Conservation (phyloP, 2,113 vertebrate genomes). For the Centropus unirufus region DNA sequence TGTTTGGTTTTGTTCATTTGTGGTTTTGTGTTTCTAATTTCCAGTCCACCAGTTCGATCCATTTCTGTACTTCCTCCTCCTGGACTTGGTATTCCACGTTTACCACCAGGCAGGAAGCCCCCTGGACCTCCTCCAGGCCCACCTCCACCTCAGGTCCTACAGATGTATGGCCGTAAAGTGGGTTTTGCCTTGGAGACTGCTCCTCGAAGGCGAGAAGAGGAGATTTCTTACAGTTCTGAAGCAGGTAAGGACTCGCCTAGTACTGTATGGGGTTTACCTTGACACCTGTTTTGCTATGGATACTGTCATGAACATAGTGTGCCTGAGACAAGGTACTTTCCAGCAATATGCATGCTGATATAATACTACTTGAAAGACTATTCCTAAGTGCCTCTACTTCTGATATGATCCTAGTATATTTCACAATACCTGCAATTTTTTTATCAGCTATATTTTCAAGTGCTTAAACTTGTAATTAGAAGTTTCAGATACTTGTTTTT, state of each 20-base stretch:
- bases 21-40: neutral
- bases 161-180: slow-evolving; percentile 86
- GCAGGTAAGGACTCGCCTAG: slow-evolving; percentile 67
- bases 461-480: neutral
- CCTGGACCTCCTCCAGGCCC: slow-evolving; percentile 95
- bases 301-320: neutral
- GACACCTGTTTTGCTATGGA: neutral
- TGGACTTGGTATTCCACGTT: slow-evolving; percentile 88
- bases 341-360: neutral
- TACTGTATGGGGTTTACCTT: neutral
- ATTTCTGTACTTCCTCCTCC: slow-evolving; percentile 81
- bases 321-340: neutral
- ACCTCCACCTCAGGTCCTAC: slow-evolving; percentile 91
- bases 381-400: neutral
- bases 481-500: neutral
- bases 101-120: slow-evolving; percentile 94
- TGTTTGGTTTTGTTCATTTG: neutral
- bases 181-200: slow-evolving; percentile 78
- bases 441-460: neutral
- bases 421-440: neutral
- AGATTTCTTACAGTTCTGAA: slow-evolving; percentile 82
- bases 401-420: neutral
- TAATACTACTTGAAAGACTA: neutral
- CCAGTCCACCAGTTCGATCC: slow-evolving; percentile 73
- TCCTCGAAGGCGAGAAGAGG: slow-evolving; percentile 80